Evolutionary conservation across 1,140 invertebrate genomes (phyloP).

Genomic region (Ostrea denselamellosa): DNA sequence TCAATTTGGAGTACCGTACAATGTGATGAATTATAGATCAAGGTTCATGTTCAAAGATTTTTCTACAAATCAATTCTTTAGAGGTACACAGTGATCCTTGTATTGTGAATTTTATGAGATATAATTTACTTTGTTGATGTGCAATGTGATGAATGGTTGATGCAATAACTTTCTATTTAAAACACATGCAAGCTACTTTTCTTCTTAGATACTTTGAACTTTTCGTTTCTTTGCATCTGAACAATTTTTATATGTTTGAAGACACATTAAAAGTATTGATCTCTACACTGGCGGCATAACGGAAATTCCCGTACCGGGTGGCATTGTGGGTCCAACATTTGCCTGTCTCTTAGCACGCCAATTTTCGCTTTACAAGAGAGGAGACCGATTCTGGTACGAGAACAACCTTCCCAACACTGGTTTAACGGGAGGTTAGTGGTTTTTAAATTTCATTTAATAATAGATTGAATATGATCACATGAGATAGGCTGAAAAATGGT

Average conservation of each 20-base stretch:
- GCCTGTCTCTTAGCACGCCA: constrained; percentile 29
- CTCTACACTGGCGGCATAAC: constrained; percentile 36
- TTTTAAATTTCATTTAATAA: no score
- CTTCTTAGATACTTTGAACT: no score
- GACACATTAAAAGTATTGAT: constrained; percentile 25
- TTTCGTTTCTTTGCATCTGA: no score
- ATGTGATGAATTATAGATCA: no score
- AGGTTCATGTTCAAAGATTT: no score
- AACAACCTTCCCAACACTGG: background rate
- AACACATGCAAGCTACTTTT: background rate
- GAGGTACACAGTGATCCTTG: no score
- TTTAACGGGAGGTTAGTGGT: no score
- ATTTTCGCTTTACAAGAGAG: constrained; percentile 34
- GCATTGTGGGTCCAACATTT: constrained; percentile 32
- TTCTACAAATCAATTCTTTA: no score
- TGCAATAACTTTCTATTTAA: background rate
- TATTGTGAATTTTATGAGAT: background rate
- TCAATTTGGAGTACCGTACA: no score
- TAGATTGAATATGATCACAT: no score
- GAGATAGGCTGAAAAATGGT: no score
- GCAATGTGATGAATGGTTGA: background rate
- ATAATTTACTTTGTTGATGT: background rate
- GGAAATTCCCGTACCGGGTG: background rate
- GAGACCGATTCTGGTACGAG: constrained; percentile 50
- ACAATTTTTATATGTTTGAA: background rate